Evolutionary conservation across 2,888 invertebrate genomes (phyloP), one percentile per base, ranked within the genome.

Genomic region (Phortica okadai): DNA sequence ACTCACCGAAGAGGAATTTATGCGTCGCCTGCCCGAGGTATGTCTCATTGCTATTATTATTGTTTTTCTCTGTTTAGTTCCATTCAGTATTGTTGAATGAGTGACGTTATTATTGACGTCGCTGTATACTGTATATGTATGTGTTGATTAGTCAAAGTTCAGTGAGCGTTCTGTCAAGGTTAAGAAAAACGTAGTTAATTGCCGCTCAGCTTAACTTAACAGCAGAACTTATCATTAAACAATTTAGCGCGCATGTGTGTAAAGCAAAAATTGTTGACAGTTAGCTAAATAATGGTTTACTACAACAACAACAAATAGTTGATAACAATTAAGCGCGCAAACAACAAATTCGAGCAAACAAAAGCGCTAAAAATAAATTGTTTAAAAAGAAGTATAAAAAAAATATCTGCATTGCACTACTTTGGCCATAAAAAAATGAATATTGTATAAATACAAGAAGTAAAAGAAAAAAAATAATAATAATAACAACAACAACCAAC

Each of bases 1-100:
- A 73, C 93, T 98, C 76, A 94, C 94, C 69, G 97, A 97, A 90
- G 96, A 96, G 82, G 97, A 97, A 87, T 97, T 98, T 91, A 94
- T 94, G 84, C 95, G 94, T 84, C 94, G 96, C 92, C 95, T 96
- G 85, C 95, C 96, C 77, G 95, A 96, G 94, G 97, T 97, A 92
- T 88, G 91, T 82, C 50, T 77, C 62, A 54, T 33, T 44, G n/a
- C 64, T 21, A 56, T n/a, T 33, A 33, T 33, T 33, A 33, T 33
- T 6, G 8, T 50, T 50, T 50, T 50, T 50, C 50, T 50, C 8
- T 50, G 14, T 1, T 50, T 8, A 50, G 14, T 50, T 1, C 1
- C 14, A 2, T 11, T 50, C 50, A 25, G 11, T 16, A 25, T 62
- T 21, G 25, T 25, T 59, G 59, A 16, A 21, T 16, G 62, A 62